phyloP scores from a whole-genome alignment of 2,113 vertebrate genomes.

The Anser brachyrhynchus region DNA sequence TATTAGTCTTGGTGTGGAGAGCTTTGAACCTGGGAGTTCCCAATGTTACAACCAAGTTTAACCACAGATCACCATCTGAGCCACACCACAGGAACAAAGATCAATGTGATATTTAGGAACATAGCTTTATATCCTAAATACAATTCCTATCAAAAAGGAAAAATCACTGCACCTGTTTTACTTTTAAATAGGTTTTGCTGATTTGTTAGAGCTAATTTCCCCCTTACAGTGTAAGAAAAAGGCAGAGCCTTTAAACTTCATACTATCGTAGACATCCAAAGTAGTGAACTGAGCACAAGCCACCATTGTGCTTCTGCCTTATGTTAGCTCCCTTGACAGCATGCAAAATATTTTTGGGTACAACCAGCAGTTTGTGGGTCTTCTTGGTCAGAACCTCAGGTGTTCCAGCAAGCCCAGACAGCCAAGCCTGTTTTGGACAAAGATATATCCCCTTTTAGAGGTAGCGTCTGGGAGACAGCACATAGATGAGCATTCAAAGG shows the following conservation, averaged over 20 bases:
- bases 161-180: background rate
- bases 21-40: background rate
- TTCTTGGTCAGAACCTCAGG: background rate
- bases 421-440: background rate
- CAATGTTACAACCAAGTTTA: background rate
- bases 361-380: background rate
- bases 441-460: rapidly evolving
- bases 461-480: background rate
- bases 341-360: background rate
- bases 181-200: background rate
- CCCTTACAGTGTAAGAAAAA: background rate
- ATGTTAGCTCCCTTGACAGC: background rate
- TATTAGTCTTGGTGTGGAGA: background rate
- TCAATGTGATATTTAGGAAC: background rate
- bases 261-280: background rate
- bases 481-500: background rate
- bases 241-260: too few species aligned
- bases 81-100: background rate
- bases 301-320: background rate
- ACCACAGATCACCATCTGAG: background rate
- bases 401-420: background rate
- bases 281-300: background rate
- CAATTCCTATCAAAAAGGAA: background rate
- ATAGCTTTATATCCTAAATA: background rate
- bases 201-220: background rate